Evolutionary conservation across 1,140 invertebrate species (phyloP).

Genomic region (Pentalonia nigronervosa): DNA sequence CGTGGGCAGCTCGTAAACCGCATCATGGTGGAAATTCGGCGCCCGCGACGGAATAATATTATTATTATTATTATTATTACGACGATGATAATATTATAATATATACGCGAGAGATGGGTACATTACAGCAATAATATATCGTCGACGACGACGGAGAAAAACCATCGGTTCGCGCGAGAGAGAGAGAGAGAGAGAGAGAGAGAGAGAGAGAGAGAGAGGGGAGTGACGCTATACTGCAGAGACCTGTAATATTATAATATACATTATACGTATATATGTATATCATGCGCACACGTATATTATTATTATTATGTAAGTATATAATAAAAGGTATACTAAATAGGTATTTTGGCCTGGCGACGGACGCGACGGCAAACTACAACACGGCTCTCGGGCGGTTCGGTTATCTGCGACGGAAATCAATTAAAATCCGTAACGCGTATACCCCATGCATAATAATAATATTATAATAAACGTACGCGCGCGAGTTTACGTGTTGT

Average conservation of each 20-base stretch:
- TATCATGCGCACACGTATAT: too few species aligned
- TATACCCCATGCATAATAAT: not conserved
- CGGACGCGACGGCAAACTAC: not conserved
- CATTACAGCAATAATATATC: not conserved
- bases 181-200: not conserved
- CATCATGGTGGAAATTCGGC: not conserved
- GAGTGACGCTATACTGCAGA: too few species aligned
- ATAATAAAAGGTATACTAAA: not conserved
- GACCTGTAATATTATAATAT: not conserved
- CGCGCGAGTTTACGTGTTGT: not conserved
- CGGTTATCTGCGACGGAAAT: slow-evolving; percentile 31
- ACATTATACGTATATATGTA: too few species aligned
- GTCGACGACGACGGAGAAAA: not conserved
- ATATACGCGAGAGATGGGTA: not conserved
- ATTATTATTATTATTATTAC: not conserved
- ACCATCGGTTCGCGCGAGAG: not conserved
- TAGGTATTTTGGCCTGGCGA: not conserved
- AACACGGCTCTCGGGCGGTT: not conserved
- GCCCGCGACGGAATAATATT: not conserved
- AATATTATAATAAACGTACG: not conserved
- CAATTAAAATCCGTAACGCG: slow-evolving; percentile 41
- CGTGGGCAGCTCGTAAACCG: slow-evolving; percentile 1
- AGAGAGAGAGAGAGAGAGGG: too few species aligned
- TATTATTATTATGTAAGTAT: too few species aligned
- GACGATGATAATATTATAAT: not conserved